phyloP scores from a whole-genome alignment of 2,888 invertebrate genomes.

The Latrodectus elegans region DNA sequence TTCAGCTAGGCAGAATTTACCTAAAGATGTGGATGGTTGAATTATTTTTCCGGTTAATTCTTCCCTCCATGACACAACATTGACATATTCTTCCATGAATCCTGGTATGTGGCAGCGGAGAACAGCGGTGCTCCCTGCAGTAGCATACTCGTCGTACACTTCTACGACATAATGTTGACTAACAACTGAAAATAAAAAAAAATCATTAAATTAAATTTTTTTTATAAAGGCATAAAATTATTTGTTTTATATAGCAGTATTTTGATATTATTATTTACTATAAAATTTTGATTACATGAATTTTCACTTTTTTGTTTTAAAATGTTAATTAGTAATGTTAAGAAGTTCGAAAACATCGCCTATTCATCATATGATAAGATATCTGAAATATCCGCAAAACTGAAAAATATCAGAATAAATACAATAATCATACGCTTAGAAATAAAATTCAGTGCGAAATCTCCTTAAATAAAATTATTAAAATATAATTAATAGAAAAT shows the following conservation, averaged over 20 bases:
- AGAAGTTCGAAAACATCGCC: too few species aligned
- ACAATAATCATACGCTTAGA: too few species aligned
- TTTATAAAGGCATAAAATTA: neutral
- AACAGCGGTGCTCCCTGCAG: slow-evolving; percentile 91
- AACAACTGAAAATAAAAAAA: slow-evolving; percentile 79
- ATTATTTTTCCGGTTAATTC: slow-evolving; percentile 62
- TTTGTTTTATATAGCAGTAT: neutral
- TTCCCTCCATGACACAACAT: slow-evolving; percentile 68
- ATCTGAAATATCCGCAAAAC: too few species aligned
- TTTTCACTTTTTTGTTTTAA: neutral
- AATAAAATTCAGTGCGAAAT: too few species aligned
- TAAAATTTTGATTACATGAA: neutral
- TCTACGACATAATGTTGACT: slow-evolving; percentile 90
- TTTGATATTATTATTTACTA: neutral
- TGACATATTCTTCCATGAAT: slow-evolving; percentile 66
- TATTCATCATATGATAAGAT: too few species aligned
- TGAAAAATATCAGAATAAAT: too few species aligned
- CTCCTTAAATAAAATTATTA: too few species aligned
- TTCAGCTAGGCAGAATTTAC: neutral
- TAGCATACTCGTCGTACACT: slow-evolving; percentile 93
- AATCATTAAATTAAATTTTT: too few species aligned
- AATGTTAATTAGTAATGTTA: neutral
- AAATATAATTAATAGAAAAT: too few species aligned
- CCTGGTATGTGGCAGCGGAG: slow-evolving; percentile 78
- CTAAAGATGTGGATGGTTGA: slow-evolving; percentile 50